phyloP scores from a whole-genome alignment of 2,113 vertebrate genomes.

The Mesoclemmys tuberculata region DNA sequence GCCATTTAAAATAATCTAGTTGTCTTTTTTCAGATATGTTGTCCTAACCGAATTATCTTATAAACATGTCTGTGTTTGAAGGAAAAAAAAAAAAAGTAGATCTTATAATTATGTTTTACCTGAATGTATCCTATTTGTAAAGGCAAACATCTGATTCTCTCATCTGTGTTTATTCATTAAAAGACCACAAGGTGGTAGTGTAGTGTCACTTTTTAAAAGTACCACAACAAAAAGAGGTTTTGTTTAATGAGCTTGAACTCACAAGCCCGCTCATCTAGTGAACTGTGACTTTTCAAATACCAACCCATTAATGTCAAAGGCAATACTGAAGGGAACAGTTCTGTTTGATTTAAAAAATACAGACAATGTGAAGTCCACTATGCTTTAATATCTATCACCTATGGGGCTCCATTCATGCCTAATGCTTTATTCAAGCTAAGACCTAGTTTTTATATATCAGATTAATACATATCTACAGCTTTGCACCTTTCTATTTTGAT shows the following conservation, averaged over 20 bases:
- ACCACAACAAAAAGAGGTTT: constrained; percentile 81
- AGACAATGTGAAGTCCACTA: constrained; percentile 95
- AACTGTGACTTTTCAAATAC: constrained; percentile 92
- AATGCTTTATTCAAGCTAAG: constrained; percentile 90
- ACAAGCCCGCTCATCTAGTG: constrained; percentile 86
- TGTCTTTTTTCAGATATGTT: neutral
- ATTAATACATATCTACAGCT: constrained; percentile 89
- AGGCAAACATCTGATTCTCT: neutral
- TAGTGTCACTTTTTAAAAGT: constrained; percentile 79
- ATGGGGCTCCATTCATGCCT: constrained; percentile 89
- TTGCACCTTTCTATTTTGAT: constrained; percentile 87
- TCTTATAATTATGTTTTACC: constrained; percentile 26
- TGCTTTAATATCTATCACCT: constrained; percentile 94
- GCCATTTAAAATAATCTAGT: neutral
- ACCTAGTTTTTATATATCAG: constrained; percentile 85
- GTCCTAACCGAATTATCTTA: constrained; percentile 28
- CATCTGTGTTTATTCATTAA: constrained; percentile 8
- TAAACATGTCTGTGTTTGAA: constrained; percentile 32
- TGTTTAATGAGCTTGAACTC: constrained; percentile 91
- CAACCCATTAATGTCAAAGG: constrained; percentile 98
- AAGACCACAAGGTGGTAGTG: constrained; percentile 92
- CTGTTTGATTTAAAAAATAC: constrained; percentile 96
- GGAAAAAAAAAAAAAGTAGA: neutral
- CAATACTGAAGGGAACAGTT: constrained; percentile 95
- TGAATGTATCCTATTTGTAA: constrained; percentile 2